These are phyloP conservation scores for Euzophera pinguis DNA, from an alignment of 2,888 invertebrate species.

Conservation along the genomic window DNA sequence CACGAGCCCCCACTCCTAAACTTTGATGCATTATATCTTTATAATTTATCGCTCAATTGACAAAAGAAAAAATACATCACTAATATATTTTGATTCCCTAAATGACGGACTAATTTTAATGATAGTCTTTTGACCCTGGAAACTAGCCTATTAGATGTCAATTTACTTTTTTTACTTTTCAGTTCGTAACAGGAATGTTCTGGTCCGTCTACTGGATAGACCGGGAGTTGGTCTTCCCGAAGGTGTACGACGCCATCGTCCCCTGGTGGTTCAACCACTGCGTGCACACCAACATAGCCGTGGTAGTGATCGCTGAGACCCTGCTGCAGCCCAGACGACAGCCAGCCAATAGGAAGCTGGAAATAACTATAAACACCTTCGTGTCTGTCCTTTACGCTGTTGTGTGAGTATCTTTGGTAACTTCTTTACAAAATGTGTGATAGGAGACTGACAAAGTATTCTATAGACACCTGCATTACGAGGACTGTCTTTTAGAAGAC, in stretches of 20 bases:
- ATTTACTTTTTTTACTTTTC: constrained; percentile 28
- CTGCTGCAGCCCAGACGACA: constrained; percentile 52
- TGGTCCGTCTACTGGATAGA: constrained; percentile 76
- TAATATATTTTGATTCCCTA: no score
- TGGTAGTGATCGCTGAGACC: constrained; percentile 69
- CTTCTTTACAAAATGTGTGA: no score
- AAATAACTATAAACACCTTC: constrained; percentile 36
- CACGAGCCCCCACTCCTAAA: no score
- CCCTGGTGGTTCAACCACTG: constrained; percentile 81
- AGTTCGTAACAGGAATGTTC: constrained; percentile 77
- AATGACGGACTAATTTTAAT: no score
- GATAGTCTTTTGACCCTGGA: no score
- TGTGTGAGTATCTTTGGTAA: constrained; percentile 67
- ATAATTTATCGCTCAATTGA: no score
- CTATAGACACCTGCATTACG: no score
- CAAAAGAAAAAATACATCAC: no score
- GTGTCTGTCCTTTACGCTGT: constrained; percentile 51
- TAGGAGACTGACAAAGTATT: no score
- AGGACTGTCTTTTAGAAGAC: no score
- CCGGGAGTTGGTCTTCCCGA: constrained; percentile 78
- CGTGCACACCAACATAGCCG: constrained; percentile 75
- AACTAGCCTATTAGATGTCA: no score
- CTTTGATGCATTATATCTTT: no score
- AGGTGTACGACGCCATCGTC: constrained; percentile 67
- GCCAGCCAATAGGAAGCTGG: constrained; percentile 44